phyloP scores from a whole-genome alignment of 2,888 invertebrate species.

The Trypoxylon attenuatum region DNA sequence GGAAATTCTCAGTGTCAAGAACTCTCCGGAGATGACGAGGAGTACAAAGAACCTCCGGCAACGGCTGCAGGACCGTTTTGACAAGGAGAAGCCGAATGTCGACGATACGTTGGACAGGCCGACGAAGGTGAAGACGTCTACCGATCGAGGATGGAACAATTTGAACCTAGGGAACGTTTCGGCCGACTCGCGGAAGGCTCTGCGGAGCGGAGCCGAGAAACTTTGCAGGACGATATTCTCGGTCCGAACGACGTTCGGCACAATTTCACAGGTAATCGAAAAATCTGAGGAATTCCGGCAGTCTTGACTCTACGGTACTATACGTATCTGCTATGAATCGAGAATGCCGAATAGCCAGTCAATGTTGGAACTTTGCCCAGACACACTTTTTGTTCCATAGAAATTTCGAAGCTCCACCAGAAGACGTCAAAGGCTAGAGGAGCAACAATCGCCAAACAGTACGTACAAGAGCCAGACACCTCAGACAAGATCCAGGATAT shows the following conservation, averaged over 20 bases:
- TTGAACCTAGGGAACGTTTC: constrained; percentile 72
- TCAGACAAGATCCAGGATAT: constrained; percentile 74
- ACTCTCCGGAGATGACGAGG: constrained; percentile 55
- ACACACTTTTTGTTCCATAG: constrained; percentile 59
- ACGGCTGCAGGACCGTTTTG: constrained; percentile 70
- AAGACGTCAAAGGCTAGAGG: constrained; percentile 76
- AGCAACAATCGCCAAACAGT: constrained; percentile 75
- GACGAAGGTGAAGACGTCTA: constrained; percentile 49
- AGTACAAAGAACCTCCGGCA: constrained; percentile 62
- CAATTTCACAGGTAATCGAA: constrained; percentile 82
- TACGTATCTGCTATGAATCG: no score
- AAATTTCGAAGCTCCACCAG: constrained; percentile 77
- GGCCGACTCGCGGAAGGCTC: constrained; percentile 80
- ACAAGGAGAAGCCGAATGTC: constrained; percentile 56
- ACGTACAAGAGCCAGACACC: constrained; percentile 73
- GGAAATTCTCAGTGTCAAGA: constrained; percentile 57
- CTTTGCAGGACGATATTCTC: constrained; percentile 81
- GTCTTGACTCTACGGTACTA: no score
- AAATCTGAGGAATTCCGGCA: no score
- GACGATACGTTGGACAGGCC: constrained; percentile 45
- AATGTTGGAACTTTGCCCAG: no score
- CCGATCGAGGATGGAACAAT: constrained; percentile 68
- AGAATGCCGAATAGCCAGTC: no score
- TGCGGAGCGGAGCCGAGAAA: constrained; percentile 82
- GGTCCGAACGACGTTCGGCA: constrained; percentile 81